Base-by-base conservation (phyloP, 2,113 vertebrate genomes). In the Plectropomus leopardus region DNA sequence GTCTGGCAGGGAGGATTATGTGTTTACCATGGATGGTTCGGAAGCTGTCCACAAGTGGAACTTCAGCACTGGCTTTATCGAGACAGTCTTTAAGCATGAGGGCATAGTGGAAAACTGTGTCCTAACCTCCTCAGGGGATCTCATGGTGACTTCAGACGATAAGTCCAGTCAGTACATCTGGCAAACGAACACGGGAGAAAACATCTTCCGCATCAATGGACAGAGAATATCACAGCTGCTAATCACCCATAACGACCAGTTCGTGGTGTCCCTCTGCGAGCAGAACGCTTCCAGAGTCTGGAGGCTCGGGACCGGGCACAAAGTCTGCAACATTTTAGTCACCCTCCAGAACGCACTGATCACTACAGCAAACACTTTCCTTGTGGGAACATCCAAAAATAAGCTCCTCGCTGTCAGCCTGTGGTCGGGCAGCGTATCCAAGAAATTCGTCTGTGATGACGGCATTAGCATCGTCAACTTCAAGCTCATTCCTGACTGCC, bases 361-460 rank as follows among this genome's bases (percentile, higher is more conserved):
- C 86, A 99, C 98, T 63, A 97, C 96, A 1, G 98, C 98, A 7
- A 99, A 99, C 84, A 99, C 98, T 4, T 99, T 99, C 6, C 94
- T 99, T 21, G 97, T 99, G 0, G 98, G 98, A 54, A 95, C 96
- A 86, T 96, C 97, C 0, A 98, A 99, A 91, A 99, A 98, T 89
- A 99, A 99, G 89, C 95, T 99, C 44, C 87, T 99, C 30, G 98
- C 97, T 0, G 98, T 99, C 76, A 99, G 98, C 70, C 95, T 99
- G 40, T 99, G 98, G 98, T 99, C 98, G 0, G 98, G 98, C 68
- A 99, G 98, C 16, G 97, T 99, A 64, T 99, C 98, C 65, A 99
- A 99, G 92, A 99, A 99, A 76, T 99, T 97, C 63, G 96, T 96
- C 90, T 98, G 98, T 8, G 98, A 99, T 34, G 98, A 99, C 3